Evolutionary conservation across 2,888 invertebrate genomes (phyloP), one percentile per base, ranked within the genome.

Genomic region (Oegoconia quadripuncta): DNA sequence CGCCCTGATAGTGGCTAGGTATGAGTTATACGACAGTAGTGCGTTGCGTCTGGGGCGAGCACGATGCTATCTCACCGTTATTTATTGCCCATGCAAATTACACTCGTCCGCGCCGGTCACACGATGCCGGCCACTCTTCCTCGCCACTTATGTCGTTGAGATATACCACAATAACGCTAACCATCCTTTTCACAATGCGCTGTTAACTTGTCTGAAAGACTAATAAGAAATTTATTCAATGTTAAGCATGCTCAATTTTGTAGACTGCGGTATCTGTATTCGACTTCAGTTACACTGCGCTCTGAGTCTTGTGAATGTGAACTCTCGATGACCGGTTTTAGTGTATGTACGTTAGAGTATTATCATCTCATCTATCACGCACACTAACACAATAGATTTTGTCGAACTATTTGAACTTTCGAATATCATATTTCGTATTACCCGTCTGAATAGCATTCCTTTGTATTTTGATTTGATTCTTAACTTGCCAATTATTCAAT

Each of bases 31-130:
- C 65, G 66, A 65, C 62, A 64, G 58, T 60, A 55, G 59, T 59
- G 64, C 59, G 66, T 58, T 59, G 64, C 59, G 66, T 58, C 58
- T 59, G 55, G 52, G 53, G 56, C 60, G 61, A 59, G 58, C 60
- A 55, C 66, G 68, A 67, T 65, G 64, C 65, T 77, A 78, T 80
- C 76, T 67, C 58, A 52, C 59, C 55, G 64, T 77, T 80, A 79
- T 82, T 82, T 81, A 83, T 77, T 77, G 71, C 62, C 55, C 55
- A 72, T 73, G 77, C 74, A 75, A 80, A 80, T 81, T 69, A 65
- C 58, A 57, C 51, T 50, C 61, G 63, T 63, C 60, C 59, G 59
- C 60, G 55, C 34, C 60, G 56, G 64, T 66, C 67, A 59, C 55
- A 61, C 60, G 58, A 58, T 42, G 52, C 50, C 49, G 48, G 46